Conservation (phyloP, 2,113 vertebrate species). For the Mastomys coucha region DNA sequence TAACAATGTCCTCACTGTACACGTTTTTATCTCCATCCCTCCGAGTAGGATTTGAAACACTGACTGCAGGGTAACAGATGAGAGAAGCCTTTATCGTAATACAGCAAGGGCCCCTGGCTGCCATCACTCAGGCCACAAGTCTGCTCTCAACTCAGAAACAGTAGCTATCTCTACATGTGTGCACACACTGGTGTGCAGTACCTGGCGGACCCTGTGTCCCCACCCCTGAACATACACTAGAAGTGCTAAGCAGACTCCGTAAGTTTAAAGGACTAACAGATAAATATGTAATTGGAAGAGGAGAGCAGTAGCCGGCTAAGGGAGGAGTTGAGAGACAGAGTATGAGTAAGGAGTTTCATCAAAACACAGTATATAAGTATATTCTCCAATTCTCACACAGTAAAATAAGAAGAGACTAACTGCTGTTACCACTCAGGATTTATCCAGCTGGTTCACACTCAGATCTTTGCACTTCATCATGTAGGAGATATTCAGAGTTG, state of each 20-base stretch:
- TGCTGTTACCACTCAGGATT: not conserved
- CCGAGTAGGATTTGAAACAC: not conserved
- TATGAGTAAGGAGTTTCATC: not conserved
- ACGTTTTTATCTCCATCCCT: not conserved
- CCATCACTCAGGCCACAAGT: slow-evolving; percentile 54
- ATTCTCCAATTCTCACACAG: not conserved
- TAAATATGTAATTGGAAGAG: not conserved
- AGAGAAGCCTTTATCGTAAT: slow-evolving; percentile 46
- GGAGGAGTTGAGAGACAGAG: not conserved
- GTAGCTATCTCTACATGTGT: no score
- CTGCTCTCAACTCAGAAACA: slow-evolving; percentile 50
- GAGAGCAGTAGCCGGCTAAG: no score
- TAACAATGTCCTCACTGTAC: not conserved
- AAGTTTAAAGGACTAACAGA: not conserved
- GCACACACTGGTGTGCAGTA: not conserved
- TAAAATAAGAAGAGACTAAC: not conserved
- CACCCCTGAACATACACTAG: not conserved
- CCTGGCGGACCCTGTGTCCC: not conserved
- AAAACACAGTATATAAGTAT: not conserved
- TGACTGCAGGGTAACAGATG: not conserved
- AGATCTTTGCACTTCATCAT: slow-evolving; percentile 34
- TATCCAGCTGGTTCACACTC: slow-evolving; percentile 17
- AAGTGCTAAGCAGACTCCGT: not conserved
- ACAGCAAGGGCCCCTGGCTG: not conserved
- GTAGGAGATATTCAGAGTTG: no score